phyloP scores from a whole-genome alignment of 1,140 invertebrate genomes.

The Neodiprion fabricii region DNA sequence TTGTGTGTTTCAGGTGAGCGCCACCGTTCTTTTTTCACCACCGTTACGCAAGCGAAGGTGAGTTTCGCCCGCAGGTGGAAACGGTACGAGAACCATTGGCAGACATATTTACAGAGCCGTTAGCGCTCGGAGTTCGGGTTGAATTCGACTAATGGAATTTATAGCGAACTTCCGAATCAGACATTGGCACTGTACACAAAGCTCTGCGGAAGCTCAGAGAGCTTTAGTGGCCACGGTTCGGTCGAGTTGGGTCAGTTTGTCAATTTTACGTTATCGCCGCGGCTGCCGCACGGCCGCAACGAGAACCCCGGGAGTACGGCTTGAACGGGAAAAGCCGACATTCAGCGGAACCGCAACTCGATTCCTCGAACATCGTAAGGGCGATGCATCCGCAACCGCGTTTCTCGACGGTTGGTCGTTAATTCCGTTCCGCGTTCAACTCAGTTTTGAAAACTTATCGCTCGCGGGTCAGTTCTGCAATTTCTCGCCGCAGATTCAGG shows the following conservation, averaged over 20 bases:
- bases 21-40: no score
- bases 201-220: background rate
- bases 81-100: background rate
- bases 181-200: background rate
- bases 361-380: background rate
- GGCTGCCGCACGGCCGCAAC: background rate
- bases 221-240: background rate
- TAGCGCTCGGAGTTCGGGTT: background rate
- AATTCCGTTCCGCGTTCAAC: no score
- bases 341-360: background rate
- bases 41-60: no score
- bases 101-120: background rate
- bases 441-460: no score
- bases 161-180: background rate
- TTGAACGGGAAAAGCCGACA: background rate
- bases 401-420: no score
- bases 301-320: background rate
- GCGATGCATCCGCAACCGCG: no score
- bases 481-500: no score
- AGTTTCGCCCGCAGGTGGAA: background rate
- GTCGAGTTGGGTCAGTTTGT: conserved; percentile 2
- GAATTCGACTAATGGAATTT: background rate
- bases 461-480: no score
- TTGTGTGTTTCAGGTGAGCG: background rate
- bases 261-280: background rate